Base-by-base conservation (phyloP, 1,140 invertebrate genomes). In the Zaprionus camerounensis region DNA sequence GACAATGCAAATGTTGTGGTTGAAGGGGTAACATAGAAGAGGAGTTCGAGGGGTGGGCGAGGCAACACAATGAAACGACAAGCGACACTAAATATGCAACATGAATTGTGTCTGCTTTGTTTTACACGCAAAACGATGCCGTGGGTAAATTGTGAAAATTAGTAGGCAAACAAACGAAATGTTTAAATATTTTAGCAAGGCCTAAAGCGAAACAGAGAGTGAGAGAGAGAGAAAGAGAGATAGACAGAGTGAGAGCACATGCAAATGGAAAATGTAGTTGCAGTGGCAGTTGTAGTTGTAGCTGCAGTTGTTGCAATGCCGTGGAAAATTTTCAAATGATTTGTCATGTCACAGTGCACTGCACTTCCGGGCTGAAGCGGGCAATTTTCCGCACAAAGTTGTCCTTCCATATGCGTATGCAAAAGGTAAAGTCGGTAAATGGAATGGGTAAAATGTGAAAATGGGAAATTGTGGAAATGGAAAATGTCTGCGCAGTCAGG, bases 271-370 rank as follows among this genome's bases (percentile, higher is more conserved):
- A 31, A 31, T 9, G 28, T 7, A 31, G 28, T 63, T 65, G 64
- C 26, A 72, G 41, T 36, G 36, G 9, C 31, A 17, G 41, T 44
- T 44, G 41, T 17, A n/a, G 22, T 13, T 24, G 20, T 57, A 28
- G 58, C 36, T 58, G 71, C 15, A 17, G 41, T 24, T 31, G 41
- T 28, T 38, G 46, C 22, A 44, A 41, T 31, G 58, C 72, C 44
- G 72, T 31, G 64, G 62, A 24, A 78, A 76, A 75, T 70, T 71
- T 79, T 72, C 81, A 84, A 90, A 88, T 88, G 78, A 88, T 88
- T 88, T 88, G 84, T 88, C 81, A 90, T 84, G 81, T 81, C 69
- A 71, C 78, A 84, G 69, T 80, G 70, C 73, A 87, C 57, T 78
- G 69, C 81, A 83, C 78, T 78, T 88, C 83, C 84, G 83, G 24